Evolutionary conservation across 2,888 invertebrate species (phyloP), one percentile per base, ranked within the genome.

Genomic region (Cephus pulcher): DNA sequence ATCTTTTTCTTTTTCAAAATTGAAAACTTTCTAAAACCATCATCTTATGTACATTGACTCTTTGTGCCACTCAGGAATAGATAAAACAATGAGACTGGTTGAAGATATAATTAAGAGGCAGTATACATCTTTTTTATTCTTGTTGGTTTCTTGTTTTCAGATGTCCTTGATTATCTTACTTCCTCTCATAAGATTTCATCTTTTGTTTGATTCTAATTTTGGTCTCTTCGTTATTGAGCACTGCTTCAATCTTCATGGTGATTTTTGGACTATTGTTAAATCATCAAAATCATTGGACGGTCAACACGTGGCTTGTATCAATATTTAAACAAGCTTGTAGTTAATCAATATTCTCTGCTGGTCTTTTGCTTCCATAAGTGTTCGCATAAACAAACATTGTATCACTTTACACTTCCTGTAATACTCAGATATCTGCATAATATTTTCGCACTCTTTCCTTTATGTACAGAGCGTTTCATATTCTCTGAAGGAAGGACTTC

Each of bases 11-110:
- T 79, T 76, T 75, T 73, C 77, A 79, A 56, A 56, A 68, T 69
- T 56, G 2, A 40, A 71, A 32, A 83, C 82, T 85, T 86, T 86
- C 85, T 83, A 84, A 82, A 80, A 12, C 69, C 77, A 77, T 80
- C 75, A 78, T 80, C 74, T 75, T 78, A 37, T 73, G 34, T 40
- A 4, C 23, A 23, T 23, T 56, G 23, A 56, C 56, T 56, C 56
- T 15, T 56, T 9, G 9, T 9, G 56, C 23, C 9, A 56, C 0
- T 56, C 40, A 23, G 9, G 40, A 23, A 56, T 56, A 23, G 6
- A 40, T 6, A 15, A 40, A 40, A 40, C 6, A 40, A 40, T 23
- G 23, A 9, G 2, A 56, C 56, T 56, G 56, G 2, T 1, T 23
- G 2, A 9, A 23, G 9, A 56, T 9, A 56, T 9, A 23, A 56